Evolutionary conservation across 1,140 invertebrate species (phyloP), one percentile per base, ranked within the genome.

Genomic region (Tetragonula clypearis): DNA sequence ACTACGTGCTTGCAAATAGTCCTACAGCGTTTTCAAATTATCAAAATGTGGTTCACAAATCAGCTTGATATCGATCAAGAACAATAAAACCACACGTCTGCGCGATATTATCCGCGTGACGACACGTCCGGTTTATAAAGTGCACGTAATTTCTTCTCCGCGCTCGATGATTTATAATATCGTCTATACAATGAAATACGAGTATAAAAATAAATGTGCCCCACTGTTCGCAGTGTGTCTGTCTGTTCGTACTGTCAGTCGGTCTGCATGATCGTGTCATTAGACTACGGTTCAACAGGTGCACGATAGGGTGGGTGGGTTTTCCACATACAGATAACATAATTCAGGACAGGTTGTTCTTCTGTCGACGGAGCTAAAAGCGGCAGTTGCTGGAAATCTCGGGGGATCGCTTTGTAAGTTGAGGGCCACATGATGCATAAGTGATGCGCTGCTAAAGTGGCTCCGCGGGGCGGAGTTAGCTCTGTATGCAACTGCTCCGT

Each of bases 371-470:
- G 71, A 91, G 87, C 88, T 92, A 92, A 92, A 92, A 92, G 91
- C 87, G 88, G 85, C 81, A 84, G 88, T 81, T 84, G 76, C 81
- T 86, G 77, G 68, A 88, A 93, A 92, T 93, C 93, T 93, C 93
- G 82, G 87, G 93, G 93, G 93, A 93, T 92, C 93, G 92, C 93
- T 94, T 94, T 94, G 93, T 93, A 93, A 93, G 92, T 90, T 88
- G 88, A 91, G 90, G 89, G 90, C 92, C 89, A 88, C 90, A 91
- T 88, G 93, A 92, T 94, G 93, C 93, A 94, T 94, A 94, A 94
- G 92, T 94, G 93, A 93, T 94, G 91, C 91, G 91, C 91, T 90
- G 91, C 90, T 92, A 93, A 94, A 93, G 91, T 92, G 91, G 90
- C 87, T 91, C 84, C 79, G 79, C 80, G 88, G 80, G 84, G 82